phyloP scores from a whole-genome alignment of 2,888 invertebrate species.

The Priocnemis perturbator region DNA sequence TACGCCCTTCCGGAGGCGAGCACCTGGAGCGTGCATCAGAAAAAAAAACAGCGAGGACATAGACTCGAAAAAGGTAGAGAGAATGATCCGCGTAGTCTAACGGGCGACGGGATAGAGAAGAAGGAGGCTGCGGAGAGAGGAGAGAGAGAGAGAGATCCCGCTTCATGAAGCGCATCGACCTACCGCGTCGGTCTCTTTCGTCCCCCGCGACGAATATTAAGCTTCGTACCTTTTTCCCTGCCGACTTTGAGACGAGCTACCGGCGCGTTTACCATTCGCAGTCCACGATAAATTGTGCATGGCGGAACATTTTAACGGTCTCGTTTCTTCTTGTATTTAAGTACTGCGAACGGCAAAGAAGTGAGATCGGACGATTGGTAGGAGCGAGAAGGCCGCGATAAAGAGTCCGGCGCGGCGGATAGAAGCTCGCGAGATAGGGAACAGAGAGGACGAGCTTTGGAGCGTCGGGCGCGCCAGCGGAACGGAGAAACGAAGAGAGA shows the following conservation, averaged over 20 bases:
- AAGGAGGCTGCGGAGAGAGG: too few species aligned
- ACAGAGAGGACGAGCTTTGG: slow-evolving; percentile 19
- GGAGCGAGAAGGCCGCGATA: slow-evolving; percentile 16
- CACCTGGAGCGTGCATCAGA: background rate
- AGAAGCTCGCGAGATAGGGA: slow-evolving; percentile 25
- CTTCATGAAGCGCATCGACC: slow-evolving; percentile 10
- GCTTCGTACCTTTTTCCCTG: slow-evolving; percentile 48
- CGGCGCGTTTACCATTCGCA: slow-evolving; percentile 59
- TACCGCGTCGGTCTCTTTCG: slow-evolving; percentile 3
- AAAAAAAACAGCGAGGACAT: background rate
- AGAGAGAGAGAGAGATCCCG: too few species aligned
- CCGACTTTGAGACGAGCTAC: slow-evolving; percentile 55
- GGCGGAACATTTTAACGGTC: slow-evolving; percentile 69
- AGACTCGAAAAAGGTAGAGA: background rate
- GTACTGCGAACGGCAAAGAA: slow-evolving; percentile 47
- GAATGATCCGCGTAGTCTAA: background rate
- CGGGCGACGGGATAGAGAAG: too few species aligned
- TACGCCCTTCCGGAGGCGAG: background rate
- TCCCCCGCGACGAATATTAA: slow-evolving; percentile 47
- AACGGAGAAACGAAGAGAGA: slow-evolving; percentile 21
- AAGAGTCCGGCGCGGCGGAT: slow-evolving; percentile 28
- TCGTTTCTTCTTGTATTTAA: slow-evolving; percentile 61
- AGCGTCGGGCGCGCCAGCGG: background rate
- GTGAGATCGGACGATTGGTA: slow-evolving; percentile 31
- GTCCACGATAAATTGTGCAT: slow-evolving; percentile 68